Conservation (phyloP, 2,888 invertebrate species). For the Cistogaster globosa region DNA sequence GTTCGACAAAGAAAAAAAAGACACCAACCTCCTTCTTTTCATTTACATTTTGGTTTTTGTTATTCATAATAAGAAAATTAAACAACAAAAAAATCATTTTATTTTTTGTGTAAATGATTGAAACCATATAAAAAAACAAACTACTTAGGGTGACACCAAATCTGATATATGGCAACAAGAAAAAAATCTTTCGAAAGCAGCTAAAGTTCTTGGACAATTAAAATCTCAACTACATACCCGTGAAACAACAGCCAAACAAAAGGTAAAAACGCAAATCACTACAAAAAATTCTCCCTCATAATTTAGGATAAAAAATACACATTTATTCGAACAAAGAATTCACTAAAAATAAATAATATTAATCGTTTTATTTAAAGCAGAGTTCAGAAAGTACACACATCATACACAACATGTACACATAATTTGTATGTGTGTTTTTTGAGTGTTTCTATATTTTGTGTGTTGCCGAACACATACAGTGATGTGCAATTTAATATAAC, state of each 20-base stretch:
- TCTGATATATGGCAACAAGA: slow-evolving; percentile 84
- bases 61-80: slow-evolving; percentile 32
- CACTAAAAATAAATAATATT: background rate
- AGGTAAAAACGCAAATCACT: slow-evolving; percentile 79
- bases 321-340: slow-evolving; percentile 13
- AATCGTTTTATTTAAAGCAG: no score
- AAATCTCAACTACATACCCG: slow-evolving; percentile 84
- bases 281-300: slow-evolving; percentile 30
- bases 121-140: slow-evolving; percentile 58
- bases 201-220: slow-evolving; percentile 84
- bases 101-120: slow-evolving; percentile 49
- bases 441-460: no score
- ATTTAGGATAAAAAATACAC: slow-evolving; percentile 35
- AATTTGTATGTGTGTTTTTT: no score
- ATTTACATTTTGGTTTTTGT: slow-evolving; percentile 51
- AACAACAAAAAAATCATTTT: slow-evolving; percentile 51
- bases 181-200: slow-evolving; percentile 84
- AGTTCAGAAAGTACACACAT: no score
- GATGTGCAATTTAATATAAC: no score
- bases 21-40: slow-evolving; percentile 11
- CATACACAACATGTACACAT: no score
- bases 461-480: no score
- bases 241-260: slow-evolving; percentile 83
- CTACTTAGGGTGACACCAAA: slow-evolving; percentile 82
- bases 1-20: background rate